phyloP scores from a whole-genome alignment of 2,888 invertebrate species.

The Cerastis rubricosa region DNA sequence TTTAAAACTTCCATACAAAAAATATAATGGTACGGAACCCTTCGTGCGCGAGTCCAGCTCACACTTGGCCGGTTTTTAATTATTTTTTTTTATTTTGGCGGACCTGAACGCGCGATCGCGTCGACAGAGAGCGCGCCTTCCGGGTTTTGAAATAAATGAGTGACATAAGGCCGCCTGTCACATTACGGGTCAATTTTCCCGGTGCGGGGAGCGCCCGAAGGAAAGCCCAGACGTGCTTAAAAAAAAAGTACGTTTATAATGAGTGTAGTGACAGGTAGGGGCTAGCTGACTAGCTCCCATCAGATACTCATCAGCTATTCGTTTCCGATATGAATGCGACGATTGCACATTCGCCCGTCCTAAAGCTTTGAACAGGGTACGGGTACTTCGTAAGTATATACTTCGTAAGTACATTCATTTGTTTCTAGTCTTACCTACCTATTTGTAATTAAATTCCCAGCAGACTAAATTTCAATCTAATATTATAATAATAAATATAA shows the following conservation, averaged over 20 bases:
- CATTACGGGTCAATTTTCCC: not conserved
- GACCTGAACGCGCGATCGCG: not conserved
- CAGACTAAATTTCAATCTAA: conserved; percentile 6
- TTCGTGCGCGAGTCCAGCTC: too few species aligned
- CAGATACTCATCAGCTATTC: conserved; percentile 43
- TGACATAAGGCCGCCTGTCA: not conserved
- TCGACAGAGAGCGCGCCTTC: not conserved
- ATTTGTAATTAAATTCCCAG: conserved; percentile 8
- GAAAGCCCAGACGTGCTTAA: not conserved
- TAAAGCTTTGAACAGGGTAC: not conserved
- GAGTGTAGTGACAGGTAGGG: conserved; percentile 39
- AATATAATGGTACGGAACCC: too few species aligned
- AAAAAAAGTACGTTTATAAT: conserved; percentile 46
- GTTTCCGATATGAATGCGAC: conserved; percentile 33
- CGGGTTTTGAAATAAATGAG: not conserved
- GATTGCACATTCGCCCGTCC: not conserved
- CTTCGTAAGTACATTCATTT: not conserved
- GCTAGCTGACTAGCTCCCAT: conserved; percentile 22
- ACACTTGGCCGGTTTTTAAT: too few species aligned
- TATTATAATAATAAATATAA: too few species aligned
- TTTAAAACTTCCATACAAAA: too few species aligned
- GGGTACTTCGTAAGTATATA: not conserved
- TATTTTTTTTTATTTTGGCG: not conserved
- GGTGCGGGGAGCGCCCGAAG: not conserved
- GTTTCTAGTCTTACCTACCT: not conserved